Base-by-base conservation (phyloP, 2,888 invertebrate species). In the Drosophila gaucha region DNA sequence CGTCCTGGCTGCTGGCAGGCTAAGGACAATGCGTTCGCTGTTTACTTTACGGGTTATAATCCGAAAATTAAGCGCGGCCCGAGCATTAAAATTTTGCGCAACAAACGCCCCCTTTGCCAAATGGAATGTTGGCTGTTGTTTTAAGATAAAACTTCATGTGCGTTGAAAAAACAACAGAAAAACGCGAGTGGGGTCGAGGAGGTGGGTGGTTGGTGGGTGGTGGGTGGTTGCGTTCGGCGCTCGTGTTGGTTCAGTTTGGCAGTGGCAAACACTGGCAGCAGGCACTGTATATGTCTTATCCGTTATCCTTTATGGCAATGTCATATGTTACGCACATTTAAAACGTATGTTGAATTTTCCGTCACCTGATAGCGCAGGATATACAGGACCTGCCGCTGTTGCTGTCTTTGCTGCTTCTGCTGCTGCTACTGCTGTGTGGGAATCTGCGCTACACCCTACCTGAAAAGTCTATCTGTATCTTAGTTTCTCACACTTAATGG, bases 241-340 rank as follows among this genome's bases (percentile, higher is more conserved):
- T 51, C 33, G 62, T 35, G 49, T 59, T 26, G 46, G 22, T 31
- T 24, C 41, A n/a, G 38, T 54, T 59, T 70, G 59, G 36, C 54
- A 47, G 22, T 35, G 28, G 64, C 50, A 63, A 69, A 57, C 59
- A 55, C 12, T 38, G 68, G 10, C 28, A 49, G 33, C 16, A 44
- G 50, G 49, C 35, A 33, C 44, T 57, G 57, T 22, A 44, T 62
- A 49, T 73, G 57, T 70, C 80, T 80, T 80, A 86, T 84, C 80
- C 83, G 85, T 74, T 70, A 66, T 78, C 83, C 89, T 65, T 62
- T 62, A 66, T 77, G 73, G 62, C 80, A 72, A 52, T 84, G 85
- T 84, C 91, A 91, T 89, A 89, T 91, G 90, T 86, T 89, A 72
- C 59, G 86, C 90, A 90, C 89, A 91, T 91, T 91, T 85, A 75